These are phyloP conservation scores for Ichneumoninae sp. DNA, from an alignment of 2,888 invertebrate genomes.

Conservation along the genomic window DNA sequence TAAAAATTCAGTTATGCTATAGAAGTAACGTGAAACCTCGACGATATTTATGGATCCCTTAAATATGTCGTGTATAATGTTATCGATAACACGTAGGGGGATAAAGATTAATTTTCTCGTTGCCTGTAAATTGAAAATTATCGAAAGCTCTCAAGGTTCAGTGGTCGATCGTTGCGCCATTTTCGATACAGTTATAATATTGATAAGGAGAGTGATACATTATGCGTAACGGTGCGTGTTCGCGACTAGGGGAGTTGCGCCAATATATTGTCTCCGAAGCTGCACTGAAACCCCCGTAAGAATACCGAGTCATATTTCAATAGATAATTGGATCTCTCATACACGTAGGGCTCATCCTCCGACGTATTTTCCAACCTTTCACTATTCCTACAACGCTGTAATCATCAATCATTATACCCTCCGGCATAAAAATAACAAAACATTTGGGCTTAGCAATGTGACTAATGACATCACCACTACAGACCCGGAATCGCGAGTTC, in stretches of 20 bases:
- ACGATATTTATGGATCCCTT: not conserved
- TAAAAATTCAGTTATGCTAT: not conserved
- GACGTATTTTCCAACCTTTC: constrained; percentile 54
- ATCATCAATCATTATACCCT: constrained; percentile 63
- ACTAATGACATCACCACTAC: constrained; percentile 56
- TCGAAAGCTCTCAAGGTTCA: constrained; percentile 8
- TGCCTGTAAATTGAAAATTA: constrained; percentile 42
- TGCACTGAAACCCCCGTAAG: constrained; percentile 29
- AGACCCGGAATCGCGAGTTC: constrained; percentile 29
- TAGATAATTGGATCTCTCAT: constrained; percentile 63
- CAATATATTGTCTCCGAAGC: constrained; percentile 58
- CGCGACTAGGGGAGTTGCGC: constrained; percentile 38
- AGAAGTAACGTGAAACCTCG: not conserved
- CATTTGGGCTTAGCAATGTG: constrained; percentile 57
- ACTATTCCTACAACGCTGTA: constrained; percentile 39
- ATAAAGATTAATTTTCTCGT: constrained; percentile 11
- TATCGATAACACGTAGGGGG: not conserved
- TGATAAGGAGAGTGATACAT: constrained; percentile 59
- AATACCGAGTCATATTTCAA: constrained; percentile 64
- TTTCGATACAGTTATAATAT: constrained; percentile 7
- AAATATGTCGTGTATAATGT: not conserved
- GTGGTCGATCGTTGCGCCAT: constrained; percentile 34
- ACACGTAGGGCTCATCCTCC: constrained; percentile 34
- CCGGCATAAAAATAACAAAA: constrained; percentile 45
- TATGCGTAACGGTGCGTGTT: constrained; percentile 48